A percentile compares a stretch with the other conserved stretches of the same genome.
These are phyloP conservation scores for Hycleus cichorii DNA, from an alignment of 1,140 invertebrate species.

Conservation along the genomic window DNA sequence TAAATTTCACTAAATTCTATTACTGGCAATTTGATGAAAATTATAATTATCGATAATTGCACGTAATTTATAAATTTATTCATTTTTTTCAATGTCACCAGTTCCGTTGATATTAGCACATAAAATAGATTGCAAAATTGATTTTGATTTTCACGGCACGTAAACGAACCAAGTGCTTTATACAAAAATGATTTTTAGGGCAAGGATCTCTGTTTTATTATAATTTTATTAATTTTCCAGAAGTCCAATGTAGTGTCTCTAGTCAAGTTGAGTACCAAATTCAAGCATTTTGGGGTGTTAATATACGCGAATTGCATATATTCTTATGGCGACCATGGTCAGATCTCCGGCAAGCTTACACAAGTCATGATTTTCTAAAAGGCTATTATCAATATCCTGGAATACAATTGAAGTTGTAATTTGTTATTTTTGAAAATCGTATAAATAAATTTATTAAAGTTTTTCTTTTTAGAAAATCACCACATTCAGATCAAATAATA, in stretches of 20 bases:
- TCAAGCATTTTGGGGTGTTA: conserved; percentile 68
- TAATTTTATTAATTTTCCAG: conserved; percentile 43
- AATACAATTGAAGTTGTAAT: conserved; percentile 42
- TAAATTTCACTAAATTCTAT: no score
- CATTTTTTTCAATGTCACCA: no score
- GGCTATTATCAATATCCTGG: conserved; percentile 45
- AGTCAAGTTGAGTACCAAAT: conserved; percentile 66
- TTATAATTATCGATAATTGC: no score
- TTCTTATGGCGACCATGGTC: conserved; percentile 65
- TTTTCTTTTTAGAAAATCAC: conserved; percentile 48
- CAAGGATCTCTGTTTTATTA: no score
- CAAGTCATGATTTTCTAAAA: conserved; percentile 49
- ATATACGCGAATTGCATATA: conserved; percentile 63
- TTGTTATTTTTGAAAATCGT: background rate
- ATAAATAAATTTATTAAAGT: background rate
- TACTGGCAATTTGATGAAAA: no score
- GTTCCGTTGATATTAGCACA: no score
- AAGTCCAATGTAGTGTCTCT: conserved; percentile 60
- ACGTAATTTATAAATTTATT: no score
- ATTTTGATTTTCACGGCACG: no score
- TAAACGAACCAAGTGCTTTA: no score
- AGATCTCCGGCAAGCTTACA: conserved; percentile 51
- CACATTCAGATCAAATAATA: conserved; percentile 58
- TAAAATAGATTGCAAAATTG: no score
- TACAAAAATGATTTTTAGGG: no score